Base-by-base conservation (phyloP, 2,113 vertebrate species). In the Neomonachus schauinslandi region DNA sequence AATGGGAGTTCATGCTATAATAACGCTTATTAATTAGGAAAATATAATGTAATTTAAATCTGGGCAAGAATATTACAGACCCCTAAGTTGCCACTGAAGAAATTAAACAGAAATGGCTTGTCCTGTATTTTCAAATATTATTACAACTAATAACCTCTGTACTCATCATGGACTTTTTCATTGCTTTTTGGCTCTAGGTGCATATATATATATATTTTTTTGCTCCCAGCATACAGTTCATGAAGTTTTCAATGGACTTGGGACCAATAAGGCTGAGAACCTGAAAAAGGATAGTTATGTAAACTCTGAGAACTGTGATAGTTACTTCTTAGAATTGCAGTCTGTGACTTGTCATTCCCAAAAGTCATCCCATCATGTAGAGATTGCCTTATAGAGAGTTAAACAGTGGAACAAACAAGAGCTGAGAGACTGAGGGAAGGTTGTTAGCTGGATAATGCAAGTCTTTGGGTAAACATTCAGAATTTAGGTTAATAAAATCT, bases 11-110 rank as follows among this genome's bases (percentile, higher is more conserved):
- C 92, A 88, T 96, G 59, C 84, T 97, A 59, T 97, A 97, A 96
- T 96, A 95, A 96, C 63, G 92, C 97, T 96, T 97, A 98, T 98
- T 98, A 98, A 98, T 98, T 98, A 98, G 96, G 71, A 94, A 96
- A 96, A 89, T 95, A 97, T 59, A 55, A 53, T 91, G 87, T 96
- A 96, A 95, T 96, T 98, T 97, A 97, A 94, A 95, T 95, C 81
- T 94, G 67, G 53, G 57, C 46, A 94, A 87, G 88, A 94, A 93
- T 96, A 92, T 96, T 98, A 96, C 4, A 98, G 77, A 77, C 59
- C 39, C 33, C n/a, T 95, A 94, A 94, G 53, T 97, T 96, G 63
- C 81, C 88, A 90, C 92, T 92, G 84, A 97, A 98, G 95, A 98
- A 97, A 98, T 97, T 96, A 97, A 98, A 96, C 79, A 96, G 84